phyloP scores from a whole-genome alignment of 2,888 invertebrate species.

The Charanyca ferruginea region DNA sequence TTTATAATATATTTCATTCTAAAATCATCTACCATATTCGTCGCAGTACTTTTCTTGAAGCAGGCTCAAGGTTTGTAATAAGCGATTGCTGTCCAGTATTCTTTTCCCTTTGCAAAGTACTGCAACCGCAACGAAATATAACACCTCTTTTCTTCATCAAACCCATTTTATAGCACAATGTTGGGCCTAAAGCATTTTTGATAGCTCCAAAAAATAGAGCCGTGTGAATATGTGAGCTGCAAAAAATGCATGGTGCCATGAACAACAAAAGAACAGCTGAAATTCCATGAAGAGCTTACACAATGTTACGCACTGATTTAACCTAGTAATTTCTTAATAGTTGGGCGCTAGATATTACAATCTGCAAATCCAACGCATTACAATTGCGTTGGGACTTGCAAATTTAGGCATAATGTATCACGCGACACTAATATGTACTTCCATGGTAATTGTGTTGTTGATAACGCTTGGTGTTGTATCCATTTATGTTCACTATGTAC shows the following conservation, averaged over 20 bases:
- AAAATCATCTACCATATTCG: neutral
- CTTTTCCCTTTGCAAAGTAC: neutral
- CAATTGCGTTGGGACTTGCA: constrained; percentile 14
- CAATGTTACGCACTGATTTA: constrained; percentile 15
- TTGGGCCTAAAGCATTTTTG: neutral
- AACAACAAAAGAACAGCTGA: too few relatives aligned
- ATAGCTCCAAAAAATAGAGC: neutral
- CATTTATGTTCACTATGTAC: constrained; percentile 4
- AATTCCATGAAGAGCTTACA: neutral
- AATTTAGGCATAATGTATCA: constrained; percentile 30
- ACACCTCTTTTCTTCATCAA: constrained; percentile 1
- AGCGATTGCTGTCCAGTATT: constrained; percentile 3
- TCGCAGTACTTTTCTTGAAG: neutral
- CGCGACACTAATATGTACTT: constrained; percentile 16
- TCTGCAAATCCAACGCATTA: constrained; percentile 39
- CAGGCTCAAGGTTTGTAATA: neutral
- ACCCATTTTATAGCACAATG: neutral
- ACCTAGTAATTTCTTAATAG: constrained; percentile 39
- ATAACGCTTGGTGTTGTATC: constrained; percentile 11
- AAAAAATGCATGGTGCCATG: constrained; percentile 4
- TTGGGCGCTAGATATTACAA: constrained; percentile 36
- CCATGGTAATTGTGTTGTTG: constrained; percentile 14
- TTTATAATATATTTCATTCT: constrained; percentile 7
- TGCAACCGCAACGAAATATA: neutral
- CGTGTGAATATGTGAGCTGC: neutral